These are phyloP conservation scores for Sula dactylatra DNA, from an alignment of 2,113 vertebrate genomes.

Conservation along the genomic window DNA sequence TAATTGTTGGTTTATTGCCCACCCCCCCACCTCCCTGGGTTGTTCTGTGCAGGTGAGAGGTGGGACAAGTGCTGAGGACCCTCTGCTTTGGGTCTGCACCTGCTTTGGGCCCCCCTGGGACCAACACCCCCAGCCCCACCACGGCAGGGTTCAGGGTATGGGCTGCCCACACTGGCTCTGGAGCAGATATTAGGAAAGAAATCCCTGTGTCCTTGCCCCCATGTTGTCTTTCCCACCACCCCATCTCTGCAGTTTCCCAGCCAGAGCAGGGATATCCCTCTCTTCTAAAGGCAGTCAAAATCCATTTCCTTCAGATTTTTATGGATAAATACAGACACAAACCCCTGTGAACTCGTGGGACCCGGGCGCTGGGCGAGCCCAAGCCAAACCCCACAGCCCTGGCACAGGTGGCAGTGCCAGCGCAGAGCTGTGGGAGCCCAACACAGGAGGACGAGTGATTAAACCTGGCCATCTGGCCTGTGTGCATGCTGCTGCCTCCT, in stretches of 20 bases:
- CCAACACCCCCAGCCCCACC: neutral
- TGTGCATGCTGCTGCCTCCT: neutral
- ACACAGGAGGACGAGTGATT: neutral
- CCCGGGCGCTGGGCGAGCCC: rapidly evolving
- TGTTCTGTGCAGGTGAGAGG: neutral
- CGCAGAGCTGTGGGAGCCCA: neutral
- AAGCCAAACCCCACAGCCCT: neutral
- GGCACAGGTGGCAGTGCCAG: neutral
- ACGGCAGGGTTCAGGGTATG: rapidly evolving
- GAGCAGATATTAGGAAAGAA: neutral
- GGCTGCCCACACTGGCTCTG: rapidly evolving
- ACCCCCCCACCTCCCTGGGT: neutral
- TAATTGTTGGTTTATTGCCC: neutral
- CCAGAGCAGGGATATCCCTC: neutral
- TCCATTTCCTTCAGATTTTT: neutral
- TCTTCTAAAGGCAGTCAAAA: neutral
- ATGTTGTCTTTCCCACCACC: rapidly evolving
- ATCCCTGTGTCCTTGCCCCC: rapidly evolving
- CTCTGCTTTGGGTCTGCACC: neutral
- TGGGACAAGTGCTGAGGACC: rapidly evolving
- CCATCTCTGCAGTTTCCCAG: neutral
- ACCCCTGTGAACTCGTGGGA: rapidly evolving
- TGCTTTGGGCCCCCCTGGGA: neutral
- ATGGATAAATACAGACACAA: neutral
- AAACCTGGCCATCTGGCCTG: conserved; percentile 37